Base-by-base conservation (phyloP, 1,140 invertebrate species). In the Orussus abietinus region DNA sequence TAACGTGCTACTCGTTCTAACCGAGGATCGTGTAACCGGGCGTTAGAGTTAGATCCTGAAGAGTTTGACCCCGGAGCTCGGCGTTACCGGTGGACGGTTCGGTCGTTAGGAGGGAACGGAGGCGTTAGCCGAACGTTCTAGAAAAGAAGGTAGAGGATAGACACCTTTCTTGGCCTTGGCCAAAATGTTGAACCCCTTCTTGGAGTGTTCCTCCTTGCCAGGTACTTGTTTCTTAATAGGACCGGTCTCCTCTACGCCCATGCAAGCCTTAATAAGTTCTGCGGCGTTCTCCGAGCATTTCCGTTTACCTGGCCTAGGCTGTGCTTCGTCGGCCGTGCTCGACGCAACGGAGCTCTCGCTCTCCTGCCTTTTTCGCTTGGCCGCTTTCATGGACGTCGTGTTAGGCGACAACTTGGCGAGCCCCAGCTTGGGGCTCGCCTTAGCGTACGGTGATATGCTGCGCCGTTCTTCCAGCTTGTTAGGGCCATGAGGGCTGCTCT, bases 341-440 rank as follows among this genome's bases (percentile, higher is more conserved):
- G 75, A 78, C 12, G 80, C 74, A 31, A 75, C 76, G n/a, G 81
- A 84, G 59, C 84, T 85, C 47, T 88, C 86, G 0, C 84, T 86
- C 57, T 88, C 86, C 51, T 85, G 80, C 3, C 86, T 72, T 60
- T 86, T 86, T 31, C 86, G 74, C 55, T 89, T 88, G 4, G 64
- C 64, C 7, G 54, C 52, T 45, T 67, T 73, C 18, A 55, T 47
- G 5, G 56, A 58, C 30, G 64, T 58, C 25, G 42, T 58, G 57
- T 57, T 55, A 20, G 46, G 50, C 17, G 46, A 47, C n/a, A 47
- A 36, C 33, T 70, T 72, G 1, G 66, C 53, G 0, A 51, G 33
- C 12, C 51, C 53, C 25, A 64, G 29, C 40, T 69, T 65, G 5
- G 66, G 67, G 43, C 66, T 66, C 15, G 64, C 62, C 51, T 73